These are phyloP conservation scores for Rhizoglyphus robini DNA, from an alignment of 1,140 invertebrate species.

Conservation along the genomic window DNA sequence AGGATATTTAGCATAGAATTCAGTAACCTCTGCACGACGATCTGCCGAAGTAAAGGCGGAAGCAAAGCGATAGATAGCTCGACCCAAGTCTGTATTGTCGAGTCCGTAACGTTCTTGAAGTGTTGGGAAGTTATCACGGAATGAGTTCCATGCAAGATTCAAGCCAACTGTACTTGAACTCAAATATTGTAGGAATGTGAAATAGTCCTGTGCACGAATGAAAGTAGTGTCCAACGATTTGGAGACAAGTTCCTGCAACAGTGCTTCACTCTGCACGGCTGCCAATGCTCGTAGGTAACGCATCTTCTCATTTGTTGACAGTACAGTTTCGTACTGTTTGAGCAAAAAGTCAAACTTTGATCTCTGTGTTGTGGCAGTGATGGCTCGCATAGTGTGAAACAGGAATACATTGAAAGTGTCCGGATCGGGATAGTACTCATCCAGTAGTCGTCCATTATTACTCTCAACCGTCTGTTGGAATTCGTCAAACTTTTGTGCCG, in stretches of 20 bases:
- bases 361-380: not conserved
- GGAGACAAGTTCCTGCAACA: conserved; percentile 45
- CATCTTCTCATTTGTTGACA: not conserved
- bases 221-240: conserved; percentile 55
- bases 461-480: not conserved
- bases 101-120: conserved; percentile 49
- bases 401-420: not conserved
- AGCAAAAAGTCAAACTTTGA: not conserved
- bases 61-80: conserved; percentile 53
- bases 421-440: not conserved
- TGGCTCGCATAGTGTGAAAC: not conserved
- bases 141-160: conserved; percentile 62
- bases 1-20: conserved; percentile 62
- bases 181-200: conserved; percentile 53
- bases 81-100: conserved; percentile 62
- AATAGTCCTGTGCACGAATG: conserved; percentile 67
- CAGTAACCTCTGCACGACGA: conserved; percentile 58
- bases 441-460: too few species aligned
- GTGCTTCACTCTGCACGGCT: not conserved
- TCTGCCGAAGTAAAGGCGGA: conserved; percentile 48
- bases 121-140: conserved; percentile 36
- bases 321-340: not conserved
- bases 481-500: not conserved
- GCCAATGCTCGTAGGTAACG: not conserved
- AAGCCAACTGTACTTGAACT: conserved; percentile 56